Evolutionary conservation across 2,888 invertebrate genomes (phyloP).

Genomic region (Clusia tigrina): DNA sequence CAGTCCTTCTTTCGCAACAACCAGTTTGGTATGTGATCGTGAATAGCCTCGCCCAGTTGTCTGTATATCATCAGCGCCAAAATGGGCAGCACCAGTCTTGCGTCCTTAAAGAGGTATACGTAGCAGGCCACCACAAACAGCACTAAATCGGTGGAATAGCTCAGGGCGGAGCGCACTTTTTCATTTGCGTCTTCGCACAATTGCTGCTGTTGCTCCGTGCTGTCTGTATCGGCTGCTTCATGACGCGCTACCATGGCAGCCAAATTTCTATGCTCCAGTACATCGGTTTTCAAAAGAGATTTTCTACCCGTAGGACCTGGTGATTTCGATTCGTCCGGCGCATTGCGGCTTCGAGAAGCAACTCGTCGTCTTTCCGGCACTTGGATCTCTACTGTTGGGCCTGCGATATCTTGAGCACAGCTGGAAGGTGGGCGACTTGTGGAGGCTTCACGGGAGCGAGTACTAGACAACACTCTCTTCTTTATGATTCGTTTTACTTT

Average conservation of each 20-base stretch:
- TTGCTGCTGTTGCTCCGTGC: constrained; percentile 66
- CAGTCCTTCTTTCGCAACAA: constrained; percentile 62
- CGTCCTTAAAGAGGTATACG: constrained; percentile 82
- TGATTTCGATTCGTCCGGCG: constrained; percentile 43
- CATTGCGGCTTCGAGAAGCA: constrained; percentile 35
- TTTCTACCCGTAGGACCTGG: constrained; percentile 39
- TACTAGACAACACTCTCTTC: constrained; percentile 56
- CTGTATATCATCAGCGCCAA: constrained; percentile 79
- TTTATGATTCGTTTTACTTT: constrained; percentile 59
- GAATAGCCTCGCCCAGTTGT: constrained; percentile 75
- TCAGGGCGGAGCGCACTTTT: constrained; percentile 74
- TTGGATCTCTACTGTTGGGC: not conserved
- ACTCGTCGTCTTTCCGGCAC: constrained; percentile 25
- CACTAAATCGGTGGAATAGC: constrained; percentile 78
- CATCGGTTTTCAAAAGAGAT: constrained; percentile 27
- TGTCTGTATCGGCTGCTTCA: constrained; percentile 64
- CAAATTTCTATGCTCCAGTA: not conserved
- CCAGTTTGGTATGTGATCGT: constrained; percentile 70
- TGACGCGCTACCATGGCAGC: too few species aligned
- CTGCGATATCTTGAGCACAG: constrained; percentile 23
- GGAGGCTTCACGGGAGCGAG: constrained; percentile 59
- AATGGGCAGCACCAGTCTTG: constrained; percentile 81
- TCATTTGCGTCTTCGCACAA: constrained; percentile 71
- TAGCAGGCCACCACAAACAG: constrained; percentile 80
- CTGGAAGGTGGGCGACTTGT: constrained; percentile 44